Evolutionary conservation across 2,888 invertebrate species (phyloP).

Genomic region (Phengaris arion): DNA sequence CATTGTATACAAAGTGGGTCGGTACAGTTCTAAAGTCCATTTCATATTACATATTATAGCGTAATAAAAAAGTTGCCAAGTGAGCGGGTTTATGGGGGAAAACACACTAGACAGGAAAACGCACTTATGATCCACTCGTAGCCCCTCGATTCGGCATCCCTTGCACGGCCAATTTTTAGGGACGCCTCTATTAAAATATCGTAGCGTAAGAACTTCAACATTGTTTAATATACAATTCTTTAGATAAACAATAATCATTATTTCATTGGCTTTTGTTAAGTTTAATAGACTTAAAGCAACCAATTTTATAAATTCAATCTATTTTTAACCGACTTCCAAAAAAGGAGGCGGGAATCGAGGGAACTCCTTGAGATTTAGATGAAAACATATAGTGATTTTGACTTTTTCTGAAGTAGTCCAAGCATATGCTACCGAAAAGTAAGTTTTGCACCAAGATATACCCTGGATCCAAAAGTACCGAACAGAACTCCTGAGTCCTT

Average conservation of each 20-base stretch:
- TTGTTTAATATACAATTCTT: background rate
- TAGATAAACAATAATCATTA: background rate
- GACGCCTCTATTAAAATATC: conserved; percentile 30
- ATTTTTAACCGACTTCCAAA: background rate
- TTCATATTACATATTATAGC: conserved; percentile 16
- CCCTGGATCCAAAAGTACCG: too few species aligned
- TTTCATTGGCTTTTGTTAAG: background rate
- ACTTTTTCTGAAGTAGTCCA: too few species aligned
- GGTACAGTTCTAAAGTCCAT: background rate
- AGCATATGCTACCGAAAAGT: too few species aligned
- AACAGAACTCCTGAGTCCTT: too few species aligned
- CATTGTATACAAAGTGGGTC: conserved; percentile 32
- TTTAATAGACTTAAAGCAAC: background rate
- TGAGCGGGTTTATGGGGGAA: conserved; percentile 19
- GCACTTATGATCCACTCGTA: conserved; percentile 35
- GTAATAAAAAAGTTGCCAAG: conserved; percentile 20
- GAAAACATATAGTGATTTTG: too few species aligned
- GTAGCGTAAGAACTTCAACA: background rate
- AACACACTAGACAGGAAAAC: conserved; percentile 34
- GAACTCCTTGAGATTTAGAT: too few species aligned
- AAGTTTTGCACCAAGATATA: too few species aligned
- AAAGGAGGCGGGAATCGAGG: too few species aligned
- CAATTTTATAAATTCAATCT: background rate
- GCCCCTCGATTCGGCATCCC: conserved; percentile 32
- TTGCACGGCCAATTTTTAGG: conserved; percentile 35